Conservation (phyloP, 2,113 vertebrate genomes). For the Bubo bubo region DNA sequence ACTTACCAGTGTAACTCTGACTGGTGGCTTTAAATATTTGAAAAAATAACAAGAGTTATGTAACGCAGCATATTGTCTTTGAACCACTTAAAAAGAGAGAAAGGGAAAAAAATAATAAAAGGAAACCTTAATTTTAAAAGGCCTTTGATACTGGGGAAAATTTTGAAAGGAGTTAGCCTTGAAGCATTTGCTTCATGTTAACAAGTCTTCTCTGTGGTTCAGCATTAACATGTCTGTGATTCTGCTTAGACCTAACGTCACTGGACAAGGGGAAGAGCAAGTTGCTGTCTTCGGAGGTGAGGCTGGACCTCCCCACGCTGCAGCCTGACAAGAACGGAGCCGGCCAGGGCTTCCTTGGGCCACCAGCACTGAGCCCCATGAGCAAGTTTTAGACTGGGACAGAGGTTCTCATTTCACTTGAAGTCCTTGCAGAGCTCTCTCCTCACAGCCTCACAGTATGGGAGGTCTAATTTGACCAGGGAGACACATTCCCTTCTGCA, state of each 20-base stretch:
- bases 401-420: accelerated
- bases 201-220: not conserved
- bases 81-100: not conserved
- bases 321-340: accelerated
- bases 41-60: slow-evolving; percentile 27
- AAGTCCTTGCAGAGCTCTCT: not conserved
- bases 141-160: not conserved
- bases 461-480: not conserved
- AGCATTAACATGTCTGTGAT: not conserved
- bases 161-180: not conserved
- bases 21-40: not conserved
- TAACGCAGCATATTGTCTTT: not conserved
- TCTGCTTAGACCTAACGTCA: accelerated
- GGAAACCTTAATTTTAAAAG: not conserved
- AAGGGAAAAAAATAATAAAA: accelerated
- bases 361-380: not conserved
- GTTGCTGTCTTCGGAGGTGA: not conserved
- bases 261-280: not conserved
- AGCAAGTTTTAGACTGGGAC: accelerated
- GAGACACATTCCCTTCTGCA: not conserved
- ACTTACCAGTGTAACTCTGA: not conserved
- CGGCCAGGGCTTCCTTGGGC: not conserved
- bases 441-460: accelerated
- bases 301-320: not conserved
- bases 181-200: not conserved